Evolutionary conservation across 2,797 vertebrate species (phyloP).

Genomic region (Sebastes glaucus): DNA sequence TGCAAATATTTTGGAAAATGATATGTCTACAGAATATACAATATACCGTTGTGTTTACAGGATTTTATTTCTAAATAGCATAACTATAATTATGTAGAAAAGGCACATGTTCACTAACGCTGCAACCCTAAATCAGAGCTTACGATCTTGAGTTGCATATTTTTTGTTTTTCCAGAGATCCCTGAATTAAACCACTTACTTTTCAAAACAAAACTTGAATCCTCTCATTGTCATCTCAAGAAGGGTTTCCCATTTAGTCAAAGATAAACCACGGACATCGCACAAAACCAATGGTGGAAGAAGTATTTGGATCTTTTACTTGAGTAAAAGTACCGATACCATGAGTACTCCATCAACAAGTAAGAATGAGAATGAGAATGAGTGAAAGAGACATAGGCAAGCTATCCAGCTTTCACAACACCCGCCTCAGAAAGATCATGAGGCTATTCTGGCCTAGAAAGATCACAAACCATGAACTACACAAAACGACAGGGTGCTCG

Average conservation of each 20-base stretch:
- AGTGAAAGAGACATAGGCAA: too few relatives aligned
- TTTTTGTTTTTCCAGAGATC: not conserved
- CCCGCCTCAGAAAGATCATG: too few relatives aligned
- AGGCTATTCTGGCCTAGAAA: too few relatives aligned
- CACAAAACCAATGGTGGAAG: fast-evolving
- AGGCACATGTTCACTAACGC: not conserved
- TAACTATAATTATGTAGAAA: fast-evolving
- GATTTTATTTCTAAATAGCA: not conserved
- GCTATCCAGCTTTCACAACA: too few relatives aligned
- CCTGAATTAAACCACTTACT: not conserved
- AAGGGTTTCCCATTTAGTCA: not conserved
- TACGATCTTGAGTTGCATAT: fast-evolving
- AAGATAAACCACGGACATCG: not conserved
- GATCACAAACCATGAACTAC: too few relatives aligned
- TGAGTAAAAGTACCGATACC: too few relatives aligned
- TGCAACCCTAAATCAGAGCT: not conserved
- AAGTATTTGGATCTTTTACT: too few relatives aligned
- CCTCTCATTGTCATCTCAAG: not conserved
- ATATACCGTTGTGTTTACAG: not conserved
- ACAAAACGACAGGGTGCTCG: too few relatives aligned
- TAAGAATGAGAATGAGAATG: too few relatives aligned
- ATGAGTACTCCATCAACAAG: too few relatives aligned
- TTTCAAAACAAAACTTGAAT: not conserved
- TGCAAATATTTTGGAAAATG: fast-evolving
- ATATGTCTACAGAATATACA: not conserved